Conservation (phyloP, 1,140 invertebrate species). For the Penaeus indicus region DNA sequence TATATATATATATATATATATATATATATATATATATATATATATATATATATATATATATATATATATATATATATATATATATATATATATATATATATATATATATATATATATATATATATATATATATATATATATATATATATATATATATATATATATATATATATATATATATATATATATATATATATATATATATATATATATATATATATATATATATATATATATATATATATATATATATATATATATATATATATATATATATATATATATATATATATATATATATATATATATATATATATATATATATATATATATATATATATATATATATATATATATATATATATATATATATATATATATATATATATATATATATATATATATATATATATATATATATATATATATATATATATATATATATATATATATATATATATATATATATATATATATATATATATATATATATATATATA, state of each 20-base stretch:
- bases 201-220: neutral
- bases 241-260: slow-evolving; percentile 10
- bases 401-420: no score
- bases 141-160: slow-evolving; percentile 29
- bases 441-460: no score
- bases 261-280: slow-evolving; percentile 27
- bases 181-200: slow-evolving; percentile 23
- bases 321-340: slow-evolving; percentile 27
- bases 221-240: neutral
- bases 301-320: slow-evolving; percentile 1
- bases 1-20: no score
- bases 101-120: neutral
- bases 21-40: no score
- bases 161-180: slow-evolving; percentile 34
- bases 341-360: slow-evolving; percentile 26
- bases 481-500: no score
- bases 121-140: neutral
- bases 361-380: slow-evolving; percentile 26
- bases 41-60: no score
- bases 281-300: slow-evolving; percentile 19
- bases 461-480: no score
- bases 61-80: no score
- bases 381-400: slow-evolving; percentile 2
- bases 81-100: no score
- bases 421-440: no score